Evolutionary conservation across 2,888 invertebrate species (phyloP), one percentile per base, ranked within the genome.

Genomic region (Phyllotreta cruciferae): DNA sequence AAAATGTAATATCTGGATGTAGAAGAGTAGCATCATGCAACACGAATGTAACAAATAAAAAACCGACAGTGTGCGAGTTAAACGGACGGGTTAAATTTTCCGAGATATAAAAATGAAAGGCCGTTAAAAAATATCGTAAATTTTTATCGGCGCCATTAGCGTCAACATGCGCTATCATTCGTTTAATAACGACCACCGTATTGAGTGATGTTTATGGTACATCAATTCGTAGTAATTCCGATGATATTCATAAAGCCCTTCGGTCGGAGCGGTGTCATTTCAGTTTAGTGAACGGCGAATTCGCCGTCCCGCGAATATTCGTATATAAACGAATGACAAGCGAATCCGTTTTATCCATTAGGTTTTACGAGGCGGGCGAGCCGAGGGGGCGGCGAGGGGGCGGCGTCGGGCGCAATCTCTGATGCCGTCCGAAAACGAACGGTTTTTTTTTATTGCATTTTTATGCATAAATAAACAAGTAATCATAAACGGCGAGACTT

Each of bases 241-340:
- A 14, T 39, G 11, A 53, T 53, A 53, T 53, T 14, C 53, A 53
- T 53, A 39, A 56, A 45, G 44, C 44, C 42, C 24, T 56, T 56
- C 45, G 56, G 44, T 41, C 24, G 56, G 36, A 34, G 44, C 41
- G 45, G 61, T 53, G 49, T 55, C 54, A 49, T 61, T 61, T 61
- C 61, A 61, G 34, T 45, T 61, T 55, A 41, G 35, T 47, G 47
- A 55, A 55, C 49, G 24, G 36, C 35, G 61, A 54, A 61, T 61
- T 45, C 47, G 35, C n/a, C 13, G 49, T 39, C 55, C 11, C 56
- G 45, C 56, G 44, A 47, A 47, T 36, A 24, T 24, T 24, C 24
- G 24, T 24, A 10, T 44, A 44, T 44, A 56, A 56, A 56, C 36
- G 56, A 56, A 45, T 56, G 56, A 56, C 56, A 56, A 56, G 44